phyloP scores from a whole-genome alignment of 2,113 vertebrate genomes.

The Petrocephalus microphthalmus region DNA sequence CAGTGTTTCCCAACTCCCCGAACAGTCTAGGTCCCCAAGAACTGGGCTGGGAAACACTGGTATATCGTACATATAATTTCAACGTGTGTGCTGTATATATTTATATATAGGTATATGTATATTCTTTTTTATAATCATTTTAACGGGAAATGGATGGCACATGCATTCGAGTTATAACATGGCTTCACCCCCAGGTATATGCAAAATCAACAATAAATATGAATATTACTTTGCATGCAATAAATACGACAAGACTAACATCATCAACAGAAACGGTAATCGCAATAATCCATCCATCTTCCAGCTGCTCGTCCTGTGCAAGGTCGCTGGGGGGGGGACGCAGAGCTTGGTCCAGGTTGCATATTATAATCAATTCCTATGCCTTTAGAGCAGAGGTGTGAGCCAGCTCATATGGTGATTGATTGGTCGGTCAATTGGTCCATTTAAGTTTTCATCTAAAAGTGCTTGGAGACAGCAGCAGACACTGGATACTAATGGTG shows the following conservation, averaged over 20 bases:
- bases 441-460: not conserved
- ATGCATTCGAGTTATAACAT: not conserved
- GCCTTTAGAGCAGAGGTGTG: not conserved
- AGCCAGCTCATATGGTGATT: not conserved
- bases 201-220: not conserved
- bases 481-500: not conserved
- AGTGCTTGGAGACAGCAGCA: not conserved
- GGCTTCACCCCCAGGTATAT: not conserved
- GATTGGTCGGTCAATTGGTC: not conserved
- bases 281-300: not conserved
- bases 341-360: not conserved
- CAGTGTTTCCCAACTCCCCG: no score
- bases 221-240: not conserved
- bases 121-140: not conserved
- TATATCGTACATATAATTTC: not conserved
- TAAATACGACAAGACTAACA: not conserved
- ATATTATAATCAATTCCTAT: not conserved
- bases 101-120: not conserved
- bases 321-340: not conserved
- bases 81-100: not conserved
- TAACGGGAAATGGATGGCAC: not conserved
- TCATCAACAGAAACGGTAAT: not conserved
- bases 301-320: not conserved
- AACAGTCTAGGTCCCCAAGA: not conserved
- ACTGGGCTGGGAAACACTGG: not conserved